Conservation (phyloP, 2,888 invertebrate genomes). For the Dynastes tityus region DNA sequence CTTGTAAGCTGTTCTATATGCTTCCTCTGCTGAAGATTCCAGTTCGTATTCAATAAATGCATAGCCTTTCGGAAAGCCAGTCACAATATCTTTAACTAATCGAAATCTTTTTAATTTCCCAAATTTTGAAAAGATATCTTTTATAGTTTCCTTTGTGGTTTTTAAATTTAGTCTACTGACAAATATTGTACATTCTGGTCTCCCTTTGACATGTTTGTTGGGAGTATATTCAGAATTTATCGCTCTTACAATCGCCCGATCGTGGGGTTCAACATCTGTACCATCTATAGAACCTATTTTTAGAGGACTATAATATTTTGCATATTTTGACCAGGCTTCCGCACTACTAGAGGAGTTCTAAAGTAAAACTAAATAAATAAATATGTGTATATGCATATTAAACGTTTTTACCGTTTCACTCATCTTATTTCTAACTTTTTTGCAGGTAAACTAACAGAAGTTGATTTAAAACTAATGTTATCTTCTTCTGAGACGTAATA, state of each 20-base stretch:
- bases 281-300: conserved; percentile 91
- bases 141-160: conserved; percentile 76
- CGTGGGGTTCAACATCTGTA: conserved; percentile 88
- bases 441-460: background rate
- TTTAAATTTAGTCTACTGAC: conserved; percentile 81
- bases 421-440: conserved; percentile 10
- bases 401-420: conserved; percentile 45
- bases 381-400: conserved; percentile 8
- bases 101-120: conserved; percentile 78
- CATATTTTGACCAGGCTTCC: conserved; percentile 73
- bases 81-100: conserved; percentile 85
- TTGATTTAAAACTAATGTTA: no score
- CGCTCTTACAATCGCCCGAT: conserved; percentile 83
- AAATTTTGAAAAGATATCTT: conserved; percentile 75
- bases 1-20: conserved; percentile 76
- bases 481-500: no score
- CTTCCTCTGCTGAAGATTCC: conserved; percentile 75
- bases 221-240: conserved; percentile 78
- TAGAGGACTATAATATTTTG: conserved; percentile 83
- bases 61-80: conserved; percentile 87
- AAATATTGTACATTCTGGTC: conserved; percentile 83
- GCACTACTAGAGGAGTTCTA: conserved; percentile 46
- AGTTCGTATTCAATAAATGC: conserved; percentile 88
- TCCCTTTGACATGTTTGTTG: conserved; percentile 78
- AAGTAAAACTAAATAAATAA: conserved; percentile 15